Evolutionary conservation across 1,140 invertebrate species (phyloP), one percentile per base, ranked within the genome.

Genomic region (Cyclargus thomasi): DNA sequence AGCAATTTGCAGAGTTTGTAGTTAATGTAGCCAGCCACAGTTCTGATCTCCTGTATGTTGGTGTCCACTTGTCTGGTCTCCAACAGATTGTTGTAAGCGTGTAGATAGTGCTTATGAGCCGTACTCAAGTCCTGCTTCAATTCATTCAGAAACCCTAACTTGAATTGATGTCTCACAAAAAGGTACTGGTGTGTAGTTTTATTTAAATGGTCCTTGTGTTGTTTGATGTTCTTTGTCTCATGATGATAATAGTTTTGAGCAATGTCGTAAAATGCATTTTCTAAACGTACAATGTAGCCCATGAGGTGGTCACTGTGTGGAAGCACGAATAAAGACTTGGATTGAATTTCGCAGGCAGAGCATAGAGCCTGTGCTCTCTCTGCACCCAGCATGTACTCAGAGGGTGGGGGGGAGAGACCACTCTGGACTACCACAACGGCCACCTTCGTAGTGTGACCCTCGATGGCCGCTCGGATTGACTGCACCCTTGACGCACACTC

Each of bases 61-160:
- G 95, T 95, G 81, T 99, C 97, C 35, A 95, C 94, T 79, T 97
- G 95, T 70, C 96, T 92, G 64, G 97, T 94, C 79, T 99, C 97
- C 67, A 97, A 88, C 70, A 99, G 91, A 87, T 97, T 95, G 67
- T 94, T 95, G 88, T 99, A 99, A 0, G 97, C 96, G 88, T 98
- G 95, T 70, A 95, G 94, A 83, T 99, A 99, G 86, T 99, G 96
- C 95, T 98, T 98, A 72, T 98, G 93, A 23, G 97, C 97, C 14
- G 95, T 95, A 79, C 94, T 94, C 67, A 94, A 92, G 84, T 99
- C 98, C 81, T 98, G 96, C 77, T 96, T 95, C 62, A 99, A 86
- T 91, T 99, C 98, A 89, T 97, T 96, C 55, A 98, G 94, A 91
- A 98, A 99, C n/a, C 95, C 99, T 81, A 99, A 95, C 92, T 99